phyloP scores from a whole-genome alignment of 2,113 vertebrate species.

The Delphinapterus leucas region DNA sequence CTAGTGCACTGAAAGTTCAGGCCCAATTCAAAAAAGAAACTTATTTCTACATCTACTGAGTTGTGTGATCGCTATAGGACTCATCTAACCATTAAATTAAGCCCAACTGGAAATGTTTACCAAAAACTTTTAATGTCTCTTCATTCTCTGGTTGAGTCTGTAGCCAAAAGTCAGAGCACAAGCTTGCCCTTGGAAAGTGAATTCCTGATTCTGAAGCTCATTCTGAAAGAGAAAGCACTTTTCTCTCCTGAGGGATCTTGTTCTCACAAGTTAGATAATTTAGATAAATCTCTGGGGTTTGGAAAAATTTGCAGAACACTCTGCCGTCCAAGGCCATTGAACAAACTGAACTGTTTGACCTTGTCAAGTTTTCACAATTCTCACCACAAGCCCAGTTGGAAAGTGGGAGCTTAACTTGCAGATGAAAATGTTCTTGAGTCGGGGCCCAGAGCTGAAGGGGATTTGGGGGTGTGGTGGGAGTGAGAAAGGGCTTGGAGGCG shows the following conservation, averaged over 20 bases:
- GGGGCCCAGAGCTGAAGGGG: background rate
- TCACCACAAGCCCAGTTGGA: background rate
- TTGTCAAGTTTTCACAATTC: slow-evolving; percentile 44
- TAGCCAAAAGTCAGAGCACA: slow-evolving; percentile 33
- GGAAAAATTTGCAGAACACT: slow-evolving; percentile 26
- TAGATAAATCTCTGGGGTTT: slow-evolving; percentile 37
- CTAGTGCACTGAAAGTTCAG: background rate
- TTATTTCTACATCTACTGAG: background rate
- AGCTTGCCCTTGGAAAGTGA: slow-evolving; percentile 36
- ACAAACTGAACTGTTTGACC: slow-evolving; percentile 42
- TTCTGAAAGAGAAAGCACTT: slow-evolving; percentile 44
- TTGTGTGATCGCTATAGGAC: background rate
- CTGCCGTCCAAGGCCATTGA: background rate
- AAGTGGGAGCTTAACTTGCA: slow-evolving; percentile 34
- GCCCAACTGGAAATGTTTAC: background rate
- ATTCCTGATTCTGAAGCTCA: background rate
- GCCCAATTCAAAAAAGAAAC: background rate
- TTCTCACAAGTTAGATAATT: slow-evolving; percentile 60
- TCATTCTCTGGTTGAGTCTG: background rate
- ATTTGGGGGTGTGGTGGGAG: background rate
- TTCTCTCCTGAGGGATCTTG: slow-evolving; percentile 20
- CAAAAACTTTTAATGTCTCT: background rate
- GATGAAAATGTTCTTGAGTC: background rate
- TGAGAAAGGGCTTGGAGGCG: background rate
- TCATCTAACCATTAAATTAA: background rate